Base-by-base conservation (phyloP, 1,140 invertebrate genomes). In the Brachionus koreanus region DNA sequence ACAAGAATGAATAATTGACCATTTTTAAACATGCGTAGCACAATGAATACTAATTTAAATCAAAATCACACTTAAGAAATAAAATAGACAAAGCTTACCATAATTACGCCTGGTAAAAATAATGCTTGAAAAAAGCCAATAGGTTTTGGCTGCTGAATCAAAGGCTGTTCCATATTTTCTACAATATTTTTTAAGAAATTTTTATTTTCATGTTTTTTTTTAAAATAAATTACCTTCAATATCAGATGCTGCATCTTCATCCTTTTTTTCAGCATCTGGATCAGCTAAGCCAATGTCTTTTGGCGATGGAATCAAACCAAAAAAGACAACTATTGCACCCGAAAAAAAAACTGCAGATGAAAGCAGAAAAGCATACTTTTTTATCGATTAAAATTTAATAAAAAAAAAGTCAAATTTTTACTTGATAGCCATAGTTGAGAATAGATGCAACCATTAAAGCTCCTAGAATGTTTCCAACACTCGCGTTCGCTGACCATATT, bases 1-100 rank as follows among this genome's bases (percentile, higher is more conserved):
- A 90, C 86, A 90, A 90, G 84, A 90, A 90, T 12, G 89, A 89
- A 84, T 90, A 90, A 84, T 90, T 90, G 19, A 90, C 89, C 33
- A 90, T 85, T 84, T 90, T 90, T 49, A 90, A 85, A 83, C 88
- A 90, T 61, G 89, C 89, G 84, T 90, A 90, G 77, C 88, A 86
- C 37, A 90, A 84, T 29, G 90, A 88, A 85, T 89, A 90, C 69
- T 74, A 25, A 46, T 7, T 25, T 46, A 46, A 46, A 13, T 23
- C 4, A 9, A 42, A 72, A 10, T 72, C 9, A 19, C n/a, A n/a
- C n/a, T n/a, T n/a, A n/a, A n/a, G n/a, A n/a, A 0, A 39, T 7
- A 33, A 77, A 84, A 83, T 83, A 84, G 88, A 88, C n/a, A 35
- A 9, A 39, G 7, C 12, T 39, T 69, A 74, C 69, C 82, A 88